A percentile compares a stretch with the other conserved stretches of the same genome.
phyloP scores from a whole-genome alignment of 2,113 vertebrate species.

The Gadus macrocephalus region DNA sequence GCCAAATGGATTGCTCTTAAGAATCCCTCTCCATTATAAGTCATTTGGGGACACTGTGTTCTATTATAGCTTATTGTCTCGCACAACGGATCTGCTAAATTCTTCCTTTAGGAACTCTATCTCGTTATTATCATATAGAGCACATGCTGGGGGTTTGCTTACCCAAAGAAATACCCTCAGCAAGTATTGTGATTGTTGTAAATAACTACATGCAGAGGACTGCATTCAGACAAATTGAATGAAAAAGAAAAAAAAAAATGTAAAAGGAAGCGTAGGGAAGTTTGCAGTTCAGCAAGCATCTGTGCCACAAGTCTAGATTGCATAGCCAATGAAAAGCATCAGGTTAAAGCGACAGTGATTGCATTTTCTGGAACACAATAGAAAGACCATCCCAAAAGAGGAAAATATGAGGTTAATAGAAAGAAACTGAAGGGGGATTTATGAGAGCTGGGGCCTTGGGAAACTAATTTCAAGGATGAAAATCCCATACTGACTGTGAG shows the following conservation, averaged over 20 bases:
- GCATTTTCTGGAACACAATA: background rate
- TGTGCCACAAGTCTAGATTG: background rate
- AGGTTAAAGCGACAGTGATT: background rate
- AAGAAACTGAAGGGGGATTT: conserved; percentile 31
- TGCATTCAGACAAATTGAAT: too few relatives aligned
- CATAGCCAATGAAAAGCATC: background rate
- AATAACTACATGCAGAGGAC: too few relatives aligned
- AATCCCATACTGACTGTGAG: conserved; percentile 44
- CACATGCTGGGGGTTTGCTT: too few relatives aligned
- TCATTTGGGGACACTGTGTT: too few relatives aligned
- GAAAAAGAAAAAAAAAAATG: too few relatives aligned
- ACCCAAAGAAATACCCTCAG: too few relatives aligned
- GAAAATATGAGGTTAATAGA: background rate
- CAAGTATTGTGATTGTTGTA: too few relatives aligned
- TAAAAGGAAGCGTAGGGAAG: background rate
- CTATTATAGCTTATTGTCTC: too few relatives aligned
- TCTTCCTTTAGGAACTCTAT: too few relatives aligned
- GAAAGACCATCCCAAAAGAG: background rate
- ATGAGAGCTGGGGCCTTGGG: conserved; percentile 27
- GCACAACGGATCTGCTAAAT: too few relatives aligned
- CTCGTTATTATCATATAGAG: too few relatives aligned
- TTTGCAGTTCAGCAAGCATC: background rate
- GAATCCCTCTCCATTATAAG: background rate
- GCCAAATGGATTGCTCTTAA: background rate
- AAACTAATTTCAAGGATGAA: conserved; percentile 51